Conservation (phyloP, 2,888 invertebrate species). For the Matsumyia berberina region DNA sequence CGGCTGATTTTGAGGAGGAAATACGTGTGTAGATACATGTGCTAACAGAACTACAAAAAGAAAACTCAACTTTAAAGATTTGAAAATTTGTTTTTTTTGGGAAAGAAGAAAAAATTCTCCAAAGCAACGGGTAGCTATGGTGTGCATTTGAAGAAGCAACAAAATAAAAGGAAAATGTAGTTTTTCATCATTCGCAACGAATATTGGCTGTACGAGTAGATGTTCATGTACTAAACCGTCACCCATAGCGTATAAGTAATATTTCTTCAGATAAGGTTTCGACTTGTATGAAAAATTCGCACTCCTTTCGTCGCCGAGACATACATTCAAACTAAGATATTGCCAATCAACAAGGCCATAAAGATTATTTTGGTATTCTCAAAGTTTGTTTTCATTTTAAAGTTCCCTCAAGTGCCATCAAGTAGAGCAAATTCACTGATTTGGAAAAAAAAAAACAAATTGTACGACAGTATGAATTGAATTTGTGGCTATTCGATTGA, state of each 20-base stretch:
- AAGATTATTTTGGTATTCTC: slow-evolving; percentile 68
- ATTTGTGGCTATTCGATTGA: slow-evolving; percentile 10
- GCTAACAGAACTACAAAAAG: slow-evolving; percentile 27
- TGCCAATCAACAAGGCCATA: slow-evolving; percentile 65
- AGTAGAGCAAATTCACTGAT: slow-evolving; percentile 34
- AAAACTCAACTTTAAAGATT: slow-evolving; percentile 22
- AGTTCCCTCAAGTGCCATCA: slow-evolving; percentile 44
- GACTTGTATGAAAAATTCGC: slow-evolving; percentile 11
- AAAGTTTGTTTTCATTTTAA: slow-evolving; percentile 41
- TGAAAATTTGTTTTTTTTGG: slow-evolving; percentile 21
- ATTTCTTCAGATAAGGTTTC: slow-evolving; percentile 52
- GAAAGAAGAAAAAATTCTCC: slow-evolving; percentile 12
- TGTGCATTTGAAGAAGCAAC: slow-evolving; percentile 12
- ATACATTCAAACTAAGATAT: slow-evolving; percentile 47
- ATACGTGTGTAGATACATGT: slow-evolving; percentile 43
- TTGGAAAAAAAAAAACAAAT: slow-evolving; percentile 35
- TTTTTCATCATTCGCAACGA: slow-evolving; percentile 32
- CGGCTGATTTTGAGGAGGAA: slow-evolving; percentile 12
- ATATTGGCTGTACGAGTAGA: not conserved
- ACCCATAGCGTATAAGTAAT: slow-evolving; percentile 54
- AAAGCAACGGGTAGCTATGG: slow-evolving; percentile 22
- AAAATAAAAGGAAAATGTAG: slow-evolving; percentile 48
- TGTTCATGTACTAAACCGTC: not conserved
- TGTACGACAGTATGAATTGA: not conserved
- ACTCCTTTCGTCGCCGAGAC: slow-evolving; percentile 17